Evolutionary conservation across 2,113 vertebrate species (phyloP), one percentile per base, ranked within the genome.

Genomic region (Erinaceus europaeus): DNA sequence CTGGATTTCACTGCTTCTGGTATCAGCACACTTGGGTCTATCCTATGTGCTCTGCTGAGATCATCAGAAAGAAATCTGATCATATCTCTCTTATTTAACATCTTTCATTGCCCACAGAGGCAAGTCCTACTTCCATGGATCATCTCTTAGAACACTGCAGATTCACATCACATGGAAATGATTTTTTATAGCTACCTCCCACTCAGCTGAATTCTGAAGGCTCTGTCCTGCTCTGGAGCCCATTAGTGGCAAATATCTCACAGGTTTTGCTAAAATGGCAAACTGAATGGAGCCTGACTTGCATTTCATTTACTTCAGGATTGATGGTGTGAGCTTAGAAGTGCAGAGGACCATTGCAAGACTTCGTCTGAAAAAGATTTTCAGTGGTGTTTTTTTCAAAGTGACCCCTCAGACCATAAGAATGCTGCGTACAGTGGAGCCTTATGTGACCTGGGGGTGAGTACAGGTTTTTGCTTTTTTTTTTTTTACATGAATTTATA

Each of bases 361-460:
- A 95, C 96, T 99, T 86, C 97, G 95, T 6, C 95, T 99, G 84
- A 97, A 89, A 80, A 98, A 98, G 95, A 96, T 98, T 90, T 99
- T 98, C 96, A 98, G 98, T 1, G 99, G 99, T 0, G 20, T 94
- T 0, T 99, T 99, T 74, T 77, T 99, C 65, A 98, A 96, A 94
- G 96, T 99, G 90, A 98, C 94, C 74, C 98, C 97, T 2, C 82
- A 94, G 0, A 97, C 96, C 0, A 29, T 99, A 9, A 97, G 95
- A 92, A 98, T 98, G 97, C 96, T 99, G 88, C 98, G 93, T 57
- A 77, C 96, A 0, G 97, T 99, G 82, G 98, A 99, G 78, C 99
- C 99, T 0, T 99, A 99, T 0, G 98, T 99, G 80, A 98, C 98
- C 0, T 99, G 99, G 99, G 99, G 99, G 99, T 99, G 34, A 96